Evolutionary conservation across 2,888 invertebrate species (phyloP), one percentile per base, ranked within the genome.

Genomic region (Meloe dianella): DNA sequence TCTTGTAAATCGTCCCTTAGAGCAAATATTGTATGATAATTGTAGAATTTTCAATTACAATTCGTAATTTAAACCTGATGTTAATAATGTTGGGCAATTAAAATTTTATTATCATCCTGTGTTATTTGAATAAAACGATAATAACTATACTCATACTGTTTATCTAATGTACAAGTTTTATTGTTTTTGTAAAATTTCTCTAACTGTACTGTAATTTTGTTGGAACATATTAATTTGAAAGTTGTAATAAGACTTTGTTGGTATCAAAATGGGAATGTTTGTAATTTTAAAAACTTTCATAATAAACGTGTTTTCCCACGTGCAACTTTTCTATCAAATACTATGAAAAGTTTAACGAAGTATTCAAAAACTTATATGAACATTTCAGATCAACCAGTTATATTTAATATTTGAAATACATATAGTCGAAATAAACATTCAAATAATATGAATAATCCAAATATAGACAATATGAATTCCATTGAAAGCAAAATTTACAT

Each of bases 221-320:
- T 47, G 2, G 20, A 22, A 47, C 20, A 47, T 20, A 65, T 65
- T 65, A 65, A 65, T 65, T 65, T 65, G 59, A 65, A 65, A 47
- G 47, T 47, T 47, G 20, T 20, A 47, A 47, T 20, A 47, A 47
- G 47, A 47, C 47, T 47, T 61, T 61, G 41, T 58, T 58, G 59
- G 59, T 61, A 61, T 65, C 58, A 54, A 20, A 47, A 47, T 57
- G 65, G 61, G 61, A 57, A 61, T 61, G 63, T 38, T 60, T 66
- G 66, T 66, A 66, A 66, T 66, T n/a, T 66, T 66, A 54, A 41
- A 66, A 66, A 66, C 60, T 66, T 66, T 66, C 57, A 22, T n/a
- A 17, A 17, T 58, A 51, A 17, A 27, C 58, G 62, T 66, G 59
- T 66, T 66, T 66, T 66, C 66, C 60, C 63, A 66, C 66, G 66